A percentile compares a stretch with the other conserved stretches of the same genome.
Evolutionary conservation across 2,797 vertebrate genomes (phyloP).

Genomic region (Darevskia nairensis): DNA sequence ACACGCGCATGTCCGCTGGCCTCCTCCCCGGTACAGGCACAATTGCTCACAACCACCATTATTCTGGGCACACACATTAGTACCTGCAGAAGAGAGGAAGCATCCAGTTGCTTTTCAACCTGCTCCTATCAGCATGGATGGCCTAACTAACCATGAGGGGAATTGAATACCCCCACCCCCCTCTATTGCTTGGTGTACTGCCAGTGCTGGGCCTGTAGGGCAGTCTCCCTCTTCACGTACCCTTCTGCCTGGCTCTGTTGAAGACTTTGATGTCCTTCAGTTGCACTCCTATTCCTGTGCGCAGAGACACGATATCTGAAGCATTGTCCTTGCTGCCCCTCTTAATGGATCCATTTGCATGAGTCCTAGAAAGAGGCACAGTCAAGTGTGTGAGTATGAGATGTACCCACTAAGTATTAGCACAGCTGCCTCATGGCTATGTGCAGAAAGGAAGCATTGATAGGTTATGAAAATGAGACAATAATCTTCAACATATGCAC

Average conservation of each 20-base stretch:
- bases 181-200: neutral
- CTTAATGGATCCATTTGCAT: constrained; percentile 97
- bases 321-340: constrained; percentile 95
- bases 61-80: constrained; percentile 90
- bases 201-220: neutral
- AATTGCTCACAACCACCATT: constrained; percentile 95
- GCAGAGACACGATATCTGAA: constrained; percentile 90
- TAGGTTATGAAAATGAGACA: neutral
- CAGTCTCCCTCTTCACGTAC: constrained; percentile 66
- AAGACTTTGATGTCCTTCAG: constrained; percentile 99
- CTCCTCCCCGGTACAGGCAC: constrained; percentile 88
- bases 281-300: constrained; percentile 95
- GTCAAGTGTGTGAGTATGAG: fast-evolving
- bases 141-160: neutral
- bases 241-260: constrained; percentile 93
- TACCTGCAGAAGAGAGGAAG: constrained; percentile 79
- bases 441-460: neutral
- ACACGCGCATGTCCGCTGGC: constrained; percentile 89
- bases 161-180: neutral
- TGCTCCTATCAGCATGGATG: neutral
- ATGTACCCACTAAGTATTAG: fast-evolving
- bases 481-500: neutral
- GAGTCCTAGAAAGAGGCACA: constrained; percentile 81
- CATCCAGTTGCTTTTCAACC: neutral
- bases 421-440: neutral